Base-by-base conservation (phyloP, 2,113 vertebrate species). In the Dasyurus viverrinus region DNA sequence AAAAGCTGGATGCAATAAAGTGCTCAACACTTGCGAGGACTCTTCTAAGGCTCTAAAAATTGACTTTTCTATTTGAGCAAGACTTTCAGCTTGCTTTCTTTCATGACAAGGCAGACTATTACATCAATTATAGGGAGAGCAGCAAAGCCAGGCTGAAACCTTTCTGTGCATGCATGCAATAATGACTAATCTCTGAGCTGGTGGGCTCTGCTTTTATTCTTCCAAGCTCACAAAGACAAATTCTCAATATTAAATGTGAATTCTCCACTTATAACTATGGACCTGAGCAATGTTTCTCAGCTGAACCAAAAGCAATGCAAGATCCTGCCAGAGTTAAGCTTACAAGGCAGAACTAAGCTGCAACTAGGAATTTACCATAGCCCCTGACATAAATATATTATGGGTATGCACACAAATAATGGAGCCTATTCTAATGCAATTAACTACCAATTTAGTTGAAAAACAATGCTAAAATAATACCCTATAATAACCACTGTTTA, bases 401-500 rank as follows among this genome's bases (percentile, higher is more conserved):
- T 95, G 96, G 89, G 91, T 90, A 90, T 97, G 95, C 95, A 90
- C 42, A 96, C 57, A 97, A 97, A 47, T 89, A 94, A 96, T 91
- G 60, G 97, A 97, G 55, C 96, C 95, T 97, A 96, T 93, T 93
- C 95, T 96, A 97, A 97, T 94, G 96, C 90, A 97, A 95, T 93
- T 97, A 93, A 95, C 91, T 76, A 97, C 14, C 94, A 95, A 96
- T 94, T 16, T 90, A 92, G 91, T 97, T 36, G 97, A 96, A 94
- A 96, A 96, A 93, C 91, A 94, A 94, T 0, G 54, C 84, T 96
- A 97, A 96, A 97, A 97, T 94, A 95, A 96, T 92, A 92, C 93
- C 42, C 90, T 96, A 97, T 94, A 90, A 90, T 91, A 95, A 95
- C 52, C n/a, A 95, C 19, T 47, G 53, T 93, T 92, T 90, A 92